Evolutionary conservation across 1,140 invertebrate genomes (phyloP).

Genomic region (Drosophila bifasciata): DNA sequence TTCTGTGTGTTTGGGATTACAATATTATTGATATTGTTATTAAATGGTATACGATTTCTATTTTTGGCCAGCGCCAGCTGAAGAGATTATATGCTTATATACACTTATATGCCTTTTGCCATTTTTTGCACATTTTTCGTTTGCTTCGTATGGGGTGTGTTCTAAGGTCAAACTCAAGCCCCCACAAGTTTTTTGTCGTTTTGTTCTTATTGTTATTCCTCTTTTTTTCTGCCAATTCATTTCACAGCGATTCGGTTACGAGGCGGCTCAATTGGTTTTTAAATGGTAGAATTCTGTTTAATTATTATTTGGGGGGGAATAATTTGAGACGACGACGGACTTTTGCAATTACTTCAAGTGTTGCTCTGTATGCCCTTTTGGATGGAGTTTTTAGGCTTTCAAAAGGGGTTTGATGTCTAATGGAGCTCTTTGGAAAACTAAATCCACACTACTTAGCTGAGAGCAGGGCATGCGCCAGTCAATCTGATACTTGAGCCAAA

Average conservation of each 20-base stretch:
- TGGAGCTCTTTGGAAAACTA: too few relatives aligned
- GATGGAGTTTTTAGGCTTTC: neutral
- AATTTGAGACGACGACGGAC: conserved; percentile 9
- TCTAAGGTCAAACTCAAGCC: conserved; percentile 25
- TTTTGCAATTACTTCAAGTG: conserved; percentile 33
- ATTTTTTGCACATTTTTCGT: conserved; percentile 40
- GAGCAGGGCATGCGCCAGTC: neutral
- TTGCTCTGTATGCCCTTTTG: neutral
- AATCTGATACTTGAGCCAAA: neutral
- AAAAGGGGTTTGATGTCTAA: neutral
- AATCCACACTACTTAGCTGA: too few relatives aligned
- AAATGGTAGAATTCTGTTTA: conserved; percentile 48
- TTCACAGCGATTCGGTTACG: conserved; percentile 39
- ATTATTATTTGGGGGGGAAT: conserved; percentile 40
- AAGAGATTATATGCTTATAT: conserved; percentile 25
- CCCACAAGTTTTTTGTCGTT: conserved; percentile 28
- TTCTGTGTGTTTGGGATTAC: conserved; percentile 36
- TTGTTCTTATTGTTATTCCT: conserved; percentile 28
- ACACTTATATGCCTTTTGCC: neutral
- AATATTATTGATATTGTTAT: conserved; percentile 59
- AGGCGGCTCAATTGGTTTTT: conserved; percentile 61
- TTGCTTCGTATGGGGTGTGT: conserved; percentile 11
- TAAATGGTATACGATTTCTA: conserved; percentile 61
- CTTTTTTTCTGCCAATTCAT: conserved; percentile 62
- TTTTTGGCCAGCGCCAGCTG: conserved; percentile 60